A percentile compares a stretch with the other conserved stretches of the same genome.
These are phyloP conservation scores for Tortricodes alternella DNA, from an alignment of 2,888 invertebrate genomes.

Conservation along the genomic window DNA sequence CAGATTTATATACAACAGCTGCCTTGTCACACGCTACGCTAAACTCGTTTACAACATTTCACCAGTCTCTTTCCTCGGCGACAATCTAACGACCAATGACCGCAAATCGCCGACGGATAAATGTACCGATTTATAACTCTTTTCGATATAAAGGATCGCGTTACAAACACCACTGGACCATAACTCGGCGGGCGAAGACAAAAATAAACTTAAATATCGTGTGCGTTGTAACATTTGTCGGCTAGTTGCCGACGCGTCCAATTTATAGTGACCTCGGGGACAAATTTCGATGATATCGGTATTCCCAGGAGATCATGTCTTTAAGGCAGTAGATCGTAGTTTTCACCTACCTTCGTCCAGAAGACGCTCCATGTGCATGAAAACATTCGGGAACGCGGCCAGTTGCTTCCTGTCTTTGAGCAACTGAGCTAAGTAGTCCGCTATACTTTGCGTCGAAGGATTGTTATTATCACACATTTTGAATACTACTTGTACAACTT, in stretches of 20 bases:
- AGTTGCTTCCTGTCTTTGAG: conserved; percentile 99
- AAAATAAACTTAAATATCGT: conserved; percentile 82
- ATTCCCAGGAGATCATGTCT: conserved; percentile 49
- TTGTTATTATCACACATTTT: conserved; percentile 82
- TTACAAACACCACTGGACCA: conserved; percentile 81
- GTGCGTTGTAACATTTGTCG: conserved; percentile 79
- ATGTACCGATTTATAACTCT: conserved; percentile 74
- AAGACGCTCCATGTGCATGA: conserved; percentile 99
- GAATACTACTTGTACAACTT: conserved; percentile 68
- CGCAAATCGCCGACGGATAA: conserved; percentile 67
- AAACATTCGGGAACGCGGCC: conserved; percentile 99
- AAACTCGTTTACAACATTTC: conserved; percentile 73
- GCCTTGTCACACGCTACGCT: conserved; percentile 54
- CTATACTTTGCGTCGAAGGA: conserved; percentile 96
- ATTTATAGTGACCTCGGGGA: conserved; percentile 73
- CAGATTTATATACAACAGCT: conserved; percentile 65
- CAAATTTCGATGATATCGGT: conserved; percentile 61
- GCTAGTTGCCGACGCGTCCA: conserved; percentile 79
- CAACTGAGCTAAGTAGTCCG: conserved; percentile 99
- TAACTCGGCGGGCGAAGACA: conserved; percentile 81
- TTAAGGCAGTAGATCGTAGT: conserved; percentile 56
- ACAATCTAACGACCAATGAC: conserved; percentile 69
- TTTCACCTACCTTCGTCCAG: conserved; percentile 96
- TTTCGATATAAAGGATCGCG: conserved; percentile 76
- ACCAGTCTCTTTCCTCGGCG: conserved; percentile 69